These are phyloP conservation scores for Orientallactaga sibirica DNA, from an alignment of 2,797 vertebrate species.

Conservation along the genomic window DNA sequence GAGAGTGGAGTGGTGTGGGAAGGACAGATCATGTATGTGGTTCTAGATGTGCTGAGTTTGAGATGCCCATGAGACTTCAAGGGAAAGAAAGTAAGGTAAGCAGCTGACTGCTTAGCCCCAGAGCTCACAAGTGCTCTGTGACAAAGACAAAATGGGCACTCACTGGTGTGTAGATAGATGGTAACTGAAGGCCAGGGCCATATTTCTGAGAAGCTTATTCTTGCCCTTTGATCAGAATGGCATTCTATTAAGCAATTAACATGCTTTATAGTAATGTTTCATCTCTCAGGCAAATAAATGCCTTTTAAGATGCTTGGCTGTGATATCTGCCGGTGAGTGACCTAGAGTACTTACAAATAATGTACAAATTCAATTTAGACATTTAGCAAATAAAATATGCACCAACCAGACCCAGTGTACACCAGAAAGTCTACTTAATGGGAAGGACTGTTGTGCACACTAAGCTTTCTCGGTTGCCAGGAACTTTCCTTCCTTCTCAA, in stretches of 20 bases:
- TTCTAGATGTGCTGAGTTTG: not conserved
- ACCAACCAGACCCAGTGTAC: conserved; percentile 46
- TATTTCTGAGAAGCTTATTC: conserved; percentile 51
- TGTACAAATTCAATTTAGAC: conserved; percentile 66
- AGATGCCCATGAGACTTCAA: not conserved
- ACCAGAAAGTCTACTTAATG: conserved; percentile 40
- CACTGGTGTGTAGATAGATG: conserved; percentile 3
- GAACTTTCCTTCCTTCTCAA: conserved; percentile 12
- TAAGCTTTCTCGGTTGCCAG: not conserved
- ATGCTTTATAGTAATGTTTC: conserved; percentile 53
- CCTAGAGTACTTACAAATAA: conserved; percentile 49
- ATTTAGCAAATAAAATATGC: conserved; percentile 59
- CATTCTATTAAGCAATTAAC: conserved; percentile 68
- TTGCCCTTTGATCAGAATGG: conserved; percentile 49
- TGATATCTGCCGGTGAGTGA: conserved; percentile 55
- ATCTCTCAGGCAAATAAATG: conserved; percentile 65
- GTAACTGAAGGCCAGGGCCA: conserved; percentile 55
- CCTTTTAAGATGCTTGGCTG: conserved; percentile 64
- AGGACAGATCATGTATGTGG: conserved; percentile 9
- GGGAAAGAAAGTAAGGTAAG: not conserved
- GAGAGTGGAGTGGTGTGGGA: not conserved
- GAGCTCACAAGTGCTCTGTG: conserved; percentile 10
- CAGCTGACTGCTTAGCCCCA: conserved; percentile 40
- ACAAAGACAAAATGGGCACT: not conserved
- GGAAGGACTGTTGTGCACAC: not conserved